Percentiles rank a stretch among this genome's conserved stretches.
These are phyloP conservation scores for Temnothorax unifasciatus DNA, from an alignment of 2,888 invertebrate genomes.

Conservation along the genomic window DNA sequence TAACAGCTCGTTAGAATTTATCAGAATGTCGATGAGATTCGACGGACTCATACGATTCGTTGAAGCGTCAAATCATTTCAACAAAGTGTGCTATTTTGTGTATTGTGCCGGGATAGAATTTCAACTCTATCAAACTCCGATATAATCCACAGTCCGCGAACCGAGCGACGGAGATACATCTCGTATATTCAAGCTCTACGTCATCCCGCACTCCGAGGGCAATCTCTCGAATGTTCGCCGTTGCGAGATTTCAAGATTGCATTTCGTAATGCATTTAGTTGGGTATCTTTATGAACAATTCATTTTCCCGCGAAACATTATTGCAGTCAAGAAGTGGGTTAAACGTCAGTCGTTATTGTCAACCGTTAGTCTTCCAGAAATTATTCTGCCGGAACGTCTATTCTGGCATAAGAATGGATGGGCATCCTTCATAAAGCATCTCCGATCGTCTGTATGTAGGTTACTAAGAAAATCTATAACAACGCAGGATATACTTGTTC, in stretches of 20 bases:
- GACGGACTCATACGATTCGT: not conserved
- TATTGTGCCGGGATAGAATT: slow-evolving; percentile 22
- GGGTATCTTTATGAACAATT: slow-evolving; percentile 8
- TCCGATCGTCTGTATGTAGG: not conserved
- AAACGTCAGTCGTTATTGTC: slow-evolving; percentile 9
- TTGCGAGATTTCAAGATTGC: slow-evolving; percentile 37
- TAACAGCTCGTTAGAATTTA: slow-evolving; percentile 8
- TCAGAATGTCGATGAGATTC: not conserved
- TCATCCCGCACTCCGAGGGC: slow-evolving; percentile 16
- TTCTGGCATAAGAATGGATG: slow-evolving; percentile 1
- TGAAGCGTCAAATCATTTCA: not conserved
- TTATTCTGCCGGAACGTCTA: not conserved
- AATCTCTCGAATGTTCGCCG: slow-evolving; percentile 27
- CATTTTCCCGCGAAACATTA: not conserved
- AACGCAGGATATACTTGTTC: not conserved
- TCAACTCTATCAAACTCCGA: slow-evolving; percentile 37
- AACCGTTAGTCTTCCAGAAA: slow-evolving; percentile 1
- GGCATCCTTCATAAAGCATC: not conserved
- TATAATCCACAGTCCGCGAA: slow-evolving; percentile 14
- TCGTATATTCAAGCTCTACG: slow-evolving; percentile 31
- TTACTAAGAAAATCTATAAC: slow-evolving; percentile 18
- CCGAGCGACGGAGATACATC: not conserved
- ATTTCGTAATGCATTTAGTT: slow-evolving; percentile 15
- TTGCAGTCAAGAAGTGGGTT: slow-evolving; percentile 14
- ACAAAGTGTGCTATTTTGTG: slow-evolving; percentile 2